These are phyloP conservation scores for Corapipo altera DNA, from an alignment of 2,113 vertebrate species.

Conservation along the genomic window DNA sequence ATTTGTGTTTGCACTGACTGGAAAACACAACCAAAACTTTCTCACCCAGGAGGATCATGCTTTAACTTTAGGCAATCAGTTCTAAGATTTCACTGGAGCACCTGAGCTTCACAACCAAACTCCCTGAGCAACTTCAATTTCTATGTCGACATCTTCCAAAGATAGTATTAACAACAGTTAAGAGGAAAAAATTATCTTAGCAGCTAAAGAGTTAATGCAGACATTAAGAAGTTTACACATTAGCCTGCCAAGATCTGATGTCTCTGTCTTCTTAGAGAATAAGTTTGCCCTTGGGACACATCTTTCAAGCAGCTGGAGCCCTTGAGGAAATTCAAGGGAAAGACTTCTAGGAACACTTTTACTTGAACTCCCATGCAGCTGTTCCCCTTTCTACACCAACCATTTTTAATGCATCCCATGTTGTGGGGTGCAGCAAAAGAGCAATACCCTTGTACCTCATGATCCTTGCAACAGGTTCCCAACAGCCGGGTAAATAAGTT, in stretches of 20 bases:
- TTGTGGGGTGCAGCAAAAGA: neutral
- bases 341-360: slow-evolving; percentile 17
- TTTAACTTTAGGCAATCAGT: neutral
- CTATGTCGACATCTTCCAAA: neutral
- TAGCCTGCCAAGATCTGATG: neutral
- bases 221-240: neutral
- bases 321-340: neutral
- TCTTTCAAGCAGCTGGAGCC: neutral
- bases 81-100: neutral
- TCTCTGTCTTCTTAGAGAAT: neutral
- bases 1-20: neutral
- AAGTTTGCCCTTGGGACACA: neutral
- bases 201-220: neutral
- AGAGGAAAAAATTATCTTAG: neutral
- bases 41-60: neutral
- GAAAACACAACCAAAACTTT: neutral
- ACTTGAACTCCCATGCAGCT: neutral
- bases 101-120: neutral
- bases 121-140: neutral
- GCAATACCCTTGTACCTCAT: no score
- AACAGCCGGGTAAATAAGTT: neutral
- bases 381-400: neutral
- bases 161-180: neutral
- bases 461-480: neutral
- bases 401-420: no score